Percentiles rank a stretch among this genome's conserved stretches.
These are phyloP conservation scores for Lamprologus speciosus DNA, from an alignment of 2,113 vertebrate species.

Conservation along the genomic window DNA sequence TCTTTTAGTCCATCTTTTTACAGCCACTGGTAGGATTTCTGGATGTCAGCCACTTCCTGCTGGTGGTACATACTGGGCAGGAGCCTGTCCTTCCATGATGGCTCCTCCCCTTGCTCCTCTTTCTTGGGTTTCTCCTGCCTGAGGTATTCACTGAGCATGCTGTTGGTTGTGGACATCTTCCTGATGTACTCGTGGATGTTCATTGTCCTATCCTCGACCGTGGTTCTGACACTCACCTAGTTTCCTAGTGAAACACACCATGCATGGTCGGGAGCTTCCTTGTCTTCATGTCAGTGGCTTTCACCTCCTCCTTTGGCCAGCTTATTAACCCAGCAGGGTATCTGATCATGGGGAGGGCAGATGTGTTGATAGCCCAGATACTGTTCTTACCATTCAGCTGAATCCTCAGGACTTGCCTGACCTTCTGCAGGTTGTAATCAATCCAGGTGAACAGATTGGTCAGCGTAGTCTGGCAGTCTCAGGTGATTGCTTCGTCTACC, in stretches of 20 bases:
- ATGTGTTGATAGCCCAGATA: not conserved
- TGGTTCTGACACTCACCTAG: not conserved
- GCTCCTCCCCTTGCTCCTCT: not conserved
- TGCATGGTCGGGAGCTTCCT: not conserved
- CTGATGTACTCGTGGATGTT: not conserved
- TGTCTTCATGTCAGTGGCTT: not conserved
- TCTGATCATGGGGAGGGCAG: not conserved
- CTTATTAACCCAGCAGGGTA: too few species aligned
- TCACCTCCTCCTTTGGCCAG: not conserved
- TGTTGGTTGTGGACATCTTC: not conserved
- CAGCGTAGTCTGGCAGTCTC: not conserved
- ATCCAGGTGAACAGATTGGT: not conserved
- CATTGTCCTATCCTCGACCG: fast-evolving
- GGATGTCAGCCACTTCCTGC: not conserved
- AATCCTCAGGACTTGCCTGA: not conserved
- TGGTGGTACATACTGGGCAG: not conserved
- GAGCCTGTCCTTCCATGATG: fast-evolving
- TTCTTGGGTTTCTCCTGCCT: not conserved
- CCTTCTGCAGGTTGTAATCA: not conserved
- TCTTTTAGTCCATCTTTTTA: not conserved
- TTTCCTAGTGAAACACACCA: not conserved
- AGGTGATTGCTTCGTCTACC: not conserved
- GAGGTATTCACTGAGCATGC: not conserved
- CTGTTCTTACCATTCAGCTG: not conserved
- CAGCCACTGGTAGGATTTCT: not conserved